Evolutionary conservation across 2,113 vertebrate genomes (phyloP), one percentile per base, ranked within the genome.

Genomic region (Chamaea fasciata): DNA sequence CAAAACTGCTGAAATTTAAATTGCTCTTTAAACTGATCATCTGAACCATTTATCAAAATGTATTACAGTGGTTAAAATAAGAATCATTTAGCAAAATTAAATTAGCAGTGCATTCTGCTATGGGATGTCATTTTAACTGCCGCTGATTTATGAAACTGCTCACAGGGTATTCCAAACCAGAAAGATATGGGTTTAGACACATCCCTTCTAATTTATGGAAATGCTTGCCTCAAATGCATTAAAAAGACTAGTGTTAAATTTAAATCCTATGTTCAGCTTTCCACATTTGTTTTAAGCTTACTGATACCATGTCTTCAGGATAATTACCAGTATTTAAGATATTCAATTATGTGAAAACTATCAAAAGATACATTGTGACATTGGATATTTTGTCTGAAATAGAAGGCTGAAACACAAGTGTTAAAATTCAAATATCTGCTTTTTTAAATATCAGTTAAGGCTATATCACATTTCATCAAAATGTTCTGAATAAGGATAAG

Each of bases 111-210:
- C 71, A 74, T 86, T 94, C 60, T 86, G 49, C 52, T 71, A 49
- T 44, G 52, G 56, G 49, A 49, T 92, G 76, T 81, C 92, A 95
- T 60, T 89, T 94, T 77, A 91, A 83, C 44, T 59, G 47, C 33
- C 75, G 60, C 47, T 92, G 85, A 96, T 96, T 92, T 96, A 88
- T 94, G 71, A 94, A 89, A 90, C 71, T 83, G 86, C 56, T 85
- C 73, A 92, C 85, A 76, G 0, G 0, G 59, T 83, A 71, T 35
- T 89, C 87, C 83, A 92, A 94, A 92, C 76, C 56, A 92, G 69
- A 86, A 90, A 81, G 79, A 90, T 83, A 80, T 1, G 4, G 63
- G 12, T 95, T 95, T 88, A 80, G 55, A 70, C 57, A 74, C 20
- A 81, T 23, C 52, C 73, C 52, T 70, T 81, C 50, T 91, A 92